phyloP scores from a whole-genome alignment of 2,113 vertebrate species.

The Rhabdomys dilectus region DNA sequence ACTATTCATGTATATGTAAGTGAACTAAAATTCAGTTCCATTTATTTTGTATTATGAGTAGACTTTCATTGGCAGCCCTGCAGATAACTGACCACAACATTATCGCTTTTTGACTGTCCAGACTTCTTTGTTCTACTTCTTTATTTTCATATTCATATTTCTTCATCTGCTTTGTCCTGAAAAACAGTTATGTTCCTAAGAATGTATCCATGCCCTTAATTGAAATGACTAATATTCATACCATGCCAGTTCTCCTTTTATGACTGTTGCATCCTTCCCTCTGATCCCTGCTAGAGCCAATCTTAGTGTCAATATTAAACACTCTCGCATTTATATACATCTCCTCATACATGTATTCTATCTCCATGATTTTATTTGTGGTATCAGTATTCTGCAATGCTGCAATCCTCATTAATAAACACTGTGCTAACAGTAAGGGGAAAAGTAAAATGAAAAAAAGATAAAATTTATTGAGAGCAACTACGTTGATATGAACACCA shows the following conservation, averaged over 20 bases:
- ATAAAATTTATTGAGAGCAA: background rate
- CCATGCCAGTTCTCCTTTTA: background rate
- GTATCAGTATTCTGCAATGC: background rate
- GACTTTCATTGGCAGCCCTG: background rate
- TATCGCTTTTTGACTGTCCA: background rate
- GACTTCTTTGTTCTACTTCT: background rate
- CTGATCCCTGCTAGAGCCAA: background rate
- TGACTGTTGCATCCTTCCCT: background rate
- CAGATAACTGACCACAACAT: background rate
- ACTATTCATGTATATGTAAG: too few species aligned
- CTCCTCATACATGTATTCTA: background rate
- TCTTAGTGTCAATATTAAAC: background rate
- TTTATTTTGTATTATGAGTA: background rate
- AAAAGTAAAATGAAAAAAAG: background rate
- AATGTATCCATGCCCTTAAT: background rate
- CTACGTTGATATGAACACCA: background rate
- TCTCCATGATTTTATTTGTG: background rate
- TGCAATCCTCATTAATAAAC: background rate
- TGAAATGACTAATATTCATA: background rate
- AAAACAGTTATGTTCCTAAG: background rate
- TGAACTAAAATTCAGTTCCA: background rate
- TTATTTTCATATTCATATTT: too few species aligned
- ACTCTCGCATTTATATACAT: background rate
- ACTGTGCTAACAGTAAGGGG: background rate
- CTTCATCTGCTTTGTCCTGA: background rate